Evolutionary conservation across 2,113 vertebrate genomes (phyloP).

Genomic region (Puffinus mauretanicus): DNA sequence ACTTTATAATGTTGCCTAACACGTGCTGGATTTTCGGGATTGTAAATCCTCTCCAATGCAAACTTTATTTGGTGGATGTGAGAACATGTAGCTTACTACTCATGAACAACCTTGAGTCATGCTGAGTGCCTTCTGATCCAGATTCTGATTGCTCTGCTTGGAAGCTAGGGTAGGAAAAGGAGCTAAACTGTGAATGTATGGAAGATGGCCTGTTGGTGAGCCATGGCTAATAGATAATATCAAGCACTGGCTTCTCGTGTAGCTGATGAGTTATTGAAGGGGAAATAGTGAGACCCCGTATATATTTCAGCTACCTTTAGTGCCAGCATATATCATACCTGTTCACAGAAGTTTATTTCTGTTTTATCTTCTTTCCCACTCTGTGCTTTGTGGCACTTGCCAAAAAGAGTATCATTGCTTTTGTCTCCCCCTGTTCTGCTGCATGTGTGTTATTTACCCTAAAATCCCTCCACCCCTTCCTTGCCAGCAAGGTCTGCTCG

Average conservation of each 20-base stretch:
- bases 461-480: not conserved
- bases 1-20: not conserved
- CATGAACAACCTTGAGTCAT: not conserved
- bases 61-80: not conserved
- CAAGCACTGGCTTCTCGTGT: not conserved
- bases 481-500: not conserved
- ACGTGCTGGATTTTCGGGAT: not conserved
- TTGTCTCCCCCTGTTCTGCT: not conserved
- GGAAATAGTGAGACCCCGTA: not conserved
- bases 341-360: accelerated
- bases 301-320: not conserved
- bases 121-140: not conserved
- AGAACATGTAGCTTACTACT: not conserved
- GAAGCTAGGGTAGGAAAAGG: not conserved
- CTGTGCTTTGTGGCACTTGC: not conserved
- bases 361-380: not conserved
- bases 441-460: not conserved
- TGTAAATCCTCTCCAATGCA: not conserved
- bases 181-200: not conserved
- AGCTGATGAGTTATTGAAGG: not conserved
- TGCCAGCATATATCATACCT: accelerated
- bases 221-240: not conserved
- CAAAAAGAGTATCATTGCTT: not conserved
- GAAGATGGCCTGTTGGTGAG: not conserved
- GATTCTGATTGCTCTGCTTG: not conserved